These are phyloP conservation scores for Amblyraja radiata DNA, from an alignment of 2,797 vertebrate genomes.

Conservation along the genomic window DNA sequence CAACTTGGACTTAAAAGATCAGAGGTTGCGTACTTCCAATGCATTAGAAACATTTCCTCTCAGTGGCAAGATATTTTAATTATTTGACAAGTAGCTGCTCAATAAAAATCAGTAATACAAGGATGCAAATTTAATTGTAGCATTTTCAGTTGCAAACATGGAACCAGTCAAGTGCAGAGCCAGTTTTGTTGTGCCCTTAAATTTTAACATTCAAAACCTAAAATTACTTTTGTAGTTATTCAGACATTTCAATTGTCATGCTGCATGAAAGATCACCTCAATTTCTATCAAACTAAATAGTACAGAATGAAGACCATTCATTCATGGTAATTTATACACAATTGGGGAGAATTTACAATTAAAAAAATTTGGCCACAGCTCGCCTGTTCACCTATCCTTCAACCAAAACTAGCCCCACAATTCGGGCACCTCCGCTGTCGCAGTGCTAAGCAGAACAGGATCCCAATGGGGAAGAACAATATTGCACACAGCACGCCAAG, in stretches of 20 bases:
- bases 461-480: conserved; percentile 90
- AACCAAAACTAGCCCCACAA: conserved; percentile 89
- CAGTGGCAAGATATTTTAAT: neutral
- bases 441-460: conserved; percentile 93
- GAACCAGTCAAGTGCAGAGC: neutral
- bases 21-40: neutral
- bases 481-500: conserved; percentile 92
- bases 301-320: neutral
- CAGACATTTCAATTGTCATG: conserved; percentile 10
- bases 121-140: conserved; percentile 22
- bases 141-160: neutral
- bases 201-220: neutral
- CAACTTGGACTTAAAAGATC: neutral
- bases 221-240: neutral
- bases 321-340: conserved; percentile 25
- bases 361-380: conserved; percentile 49
- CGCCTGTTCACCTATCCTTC: conserved; percentile 53
- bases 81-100: neutral
- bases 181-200: neutral
- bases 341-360: conserved; percentile 56
- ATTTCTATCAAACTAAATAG: neutral
- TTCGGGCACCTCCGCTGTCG: conserved; percentile 94
- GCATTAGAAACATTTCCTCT: neutral
- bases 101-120: neutral
- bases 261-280: neutral